These are phyloP conservation scores for Drosophila ohnishii DNA, from an alignment of 1,140 invertebrate genomes.

Conservation along the genomic window DNA sequence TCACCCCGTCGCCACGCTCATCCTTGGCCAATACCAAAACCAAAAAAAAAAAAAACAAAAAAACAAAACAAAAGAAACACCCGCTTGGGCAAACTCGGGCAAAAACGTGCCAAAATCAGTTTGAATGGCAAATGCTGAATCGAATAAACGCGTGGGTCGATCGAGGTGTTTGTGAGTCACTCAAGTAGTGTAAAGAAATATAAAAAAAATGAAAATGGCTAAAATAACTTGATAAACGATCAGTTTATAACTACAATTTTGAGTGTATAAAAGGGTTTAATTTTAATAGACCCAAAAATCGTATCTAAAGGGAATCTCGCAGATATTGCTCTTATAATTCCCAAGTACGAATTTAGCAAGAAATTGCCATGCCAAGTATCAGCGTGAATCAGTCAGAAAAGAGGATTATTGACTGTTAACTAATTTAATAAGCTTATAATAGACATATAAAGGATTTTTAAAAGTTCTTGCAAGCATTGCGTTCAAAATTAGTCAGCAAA, in stretches of 20 bases:
- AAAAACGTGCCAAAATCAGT: conserved; percentile 63
- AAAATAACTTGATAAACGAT: background rate
- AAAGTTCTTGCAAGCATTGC: background rate
- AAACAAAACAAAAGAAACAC: conserved; percentile 24
- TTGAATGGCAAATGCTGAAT: conserved; percentile 38
- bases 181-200: background rate
- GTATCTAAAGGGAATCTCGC: no score
- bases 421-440: background rate
- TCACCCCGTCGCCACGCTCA: conserved; percentile 39
- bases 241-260: background rate
- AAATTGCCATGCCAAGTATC: background rate
- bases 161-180: background rate
- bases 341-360: background rate
- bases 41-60: conserved; percentile 21
- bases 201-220: background rate
- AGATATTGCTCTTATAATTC: background rate
- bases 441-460: background rate
- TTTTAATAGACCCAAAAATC: background rate
- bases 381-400: background rate
- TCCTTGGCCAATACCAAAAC: conserved; percentile 55
- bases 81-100: conserved; percentile 35
- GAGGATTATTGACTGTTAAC: background rate
- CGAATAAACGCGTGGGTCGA: conserved; percentile 9
- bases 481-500: background rate
- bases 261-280: background rate